A percentile compares a stretch with the other conserved stretches of the same genome.
Evolutionary conservation across 2,888 invertebrate genomes (phyloP).

Genomic region (Agrochola litura): DNA sequence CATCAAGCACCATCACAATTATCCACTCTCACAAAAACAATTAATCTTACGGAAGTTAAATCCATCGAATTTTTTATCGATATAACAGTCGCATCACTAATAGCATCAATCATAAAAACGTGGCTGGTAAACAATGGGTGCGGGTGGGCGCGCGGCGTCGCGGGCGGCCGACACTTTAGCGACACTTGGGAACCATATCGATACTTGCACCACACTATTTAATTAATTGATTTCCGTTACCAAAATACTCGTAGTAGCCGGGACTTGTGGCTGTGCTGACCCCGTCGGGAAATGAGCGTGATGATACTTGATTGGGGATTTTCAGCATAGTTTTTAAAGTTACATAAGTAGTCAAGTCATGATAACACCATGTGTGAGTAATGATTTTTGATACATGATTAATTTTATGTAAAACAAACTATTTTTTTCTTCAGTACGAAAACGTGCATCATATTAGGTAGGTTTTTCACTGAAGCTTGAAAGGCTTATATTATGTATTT

Average conservation of each 20-base stretch:
- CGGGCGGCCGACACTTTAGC: constrained; percentile 84
- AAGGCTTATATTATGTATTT: not conserved
- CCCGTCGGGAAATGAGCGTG: not conserved
- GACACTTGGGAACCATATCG: constrained; percentile 63
- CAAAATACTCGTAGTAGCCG: constrained; percentile 35
- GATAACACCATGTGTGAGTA: not conserved
- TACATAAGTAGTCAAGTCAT: not conserved
- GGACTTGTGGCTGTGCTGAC: not conserved
- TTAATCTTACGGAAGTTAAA: constrained; percentile 37
- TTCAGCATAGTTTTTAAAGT: not conserved
- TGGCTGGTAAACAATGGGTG: constrained; percentile 84
- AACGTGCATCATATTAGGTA: not conserved
- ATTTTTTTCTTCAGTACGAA: too few species aligned
- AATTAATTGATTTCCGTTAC: constrained; percentile 53
- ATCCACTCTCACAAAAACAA: constrained; percentile 17
- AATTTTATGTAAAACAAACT: too few species aligned
- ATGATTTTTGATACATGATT: not conserved
- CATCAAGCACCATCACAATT: constrained; percentile 39
- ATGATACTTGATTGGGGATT: not conserved
- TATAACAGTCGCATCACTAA: constrained; percentile 77
- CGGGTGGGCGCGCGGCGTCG: constrained; percentile 80
- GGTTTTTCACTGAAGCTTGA: not conserved
- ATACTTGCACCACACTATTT: constrained; percentile 58
- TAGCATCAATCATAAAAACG: constrained; percentile 87
- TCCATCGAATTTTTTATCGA: constrained; percentile 62